Conservation (phyloP, 35 echinoderm and acorn worm genomes). For the Chiridota heheva region DNA sequence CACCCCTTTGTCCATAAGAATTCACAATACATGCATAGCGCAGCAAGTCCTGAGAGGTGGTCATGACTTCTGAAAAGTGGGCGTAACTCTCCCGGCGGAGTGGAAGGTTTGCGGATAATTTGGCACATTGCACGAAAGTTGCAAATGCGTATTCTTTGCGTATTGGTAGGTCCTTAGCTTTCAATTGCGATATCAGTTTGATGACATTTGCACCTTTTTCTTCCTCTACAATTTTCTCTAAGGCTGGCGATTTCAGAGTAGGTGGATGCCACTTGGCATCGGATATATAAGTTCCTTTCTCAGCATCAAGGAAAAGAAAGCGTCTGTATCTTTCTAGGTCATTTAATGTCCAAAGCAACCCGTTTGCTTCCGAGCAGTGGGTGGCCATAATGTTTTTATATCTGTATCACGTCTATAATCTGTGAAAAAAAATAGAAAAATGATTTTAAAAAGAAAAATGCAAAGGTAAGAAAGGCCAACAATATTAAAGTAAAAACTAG, state of each 20-base stretch:
- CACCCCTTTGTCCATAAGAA: constrained; percentile 31
- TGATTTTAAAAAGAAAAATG: no score
- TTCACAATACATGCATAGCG: constrained; percentile 75
- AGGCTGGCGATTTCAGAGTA: constrained; percentile 25
- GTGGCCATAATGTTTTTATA: constrained; percentile 35
- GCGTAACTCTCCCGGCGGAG: constrained; percentile 70
- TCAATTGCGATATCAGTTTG: constrained; percentile 59
- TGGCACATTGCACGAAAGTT: constrained; percentile 61
- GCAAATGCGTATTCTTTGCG: constrained; percentile 59
- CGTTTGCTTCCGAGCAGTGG: constrained; percentile 48
- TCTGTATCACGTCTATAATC: no score
- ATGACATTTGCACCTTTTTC: constrained; percentile 64
- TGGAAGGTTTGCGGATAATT: constrained; percentile 51
- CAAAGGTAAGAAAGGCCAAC: no score
- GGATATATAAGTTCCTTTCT: constrained; percentile 75
- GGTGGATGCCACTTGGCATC: constrained; percentile 45
- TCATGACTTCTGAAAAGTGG: constrained; percentile 60
- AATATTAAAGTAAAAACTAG: no score
- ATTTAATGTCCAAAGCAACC: constrained; percentile 60
- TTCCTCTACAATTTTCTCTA: constrained; percentile 64
- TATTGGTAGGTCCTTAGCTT: constrained; percentile 30
- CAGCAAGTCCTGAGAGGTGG: constrained; percentile 75
- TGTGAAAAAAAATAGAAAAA: no score
- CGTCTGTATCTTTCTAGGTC: constrained; percentile 64
- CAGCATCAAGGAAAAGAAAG: constrained; percentile 64